These are phyloP conservation scores for Hydrolagus colliei DNA, from an alignment of 2,797 vertebrate genomes.

Conservation along the genomic window DNA sequence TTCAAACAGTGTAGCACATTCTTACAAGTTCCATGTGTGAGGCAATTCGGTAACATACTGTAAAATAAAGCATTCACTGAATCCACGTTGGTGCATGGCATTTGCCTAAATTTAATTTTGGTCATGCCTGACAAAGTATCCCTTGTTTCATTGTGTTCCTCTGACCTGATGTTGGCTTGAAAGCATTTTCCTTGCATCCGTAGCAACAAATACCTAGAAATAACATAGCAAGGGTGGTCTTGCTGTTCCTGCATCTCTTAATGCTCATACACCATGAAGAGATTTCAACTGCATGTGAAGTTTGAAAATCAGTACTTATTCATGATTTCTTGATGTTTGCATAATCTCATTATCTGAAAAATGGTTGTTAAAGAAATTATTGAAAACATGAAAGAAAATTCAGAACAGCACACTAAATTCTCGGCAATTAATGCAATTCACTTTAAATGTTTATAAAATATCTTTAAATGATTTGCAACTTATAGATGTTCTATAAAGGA, in stretches of 20 bases:
- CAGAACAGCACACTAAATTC: background rate
- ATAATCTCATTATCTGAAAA: too few relatives aligned
- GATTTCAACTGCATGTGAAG: background rate
- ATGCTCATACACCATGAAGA: background rate
- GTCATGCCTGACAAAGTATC: background rate
- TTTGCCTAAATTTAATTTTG: constrained; percentile 12
- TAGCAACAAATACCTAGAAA: background rate
- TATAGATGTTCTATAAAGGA: background rate
- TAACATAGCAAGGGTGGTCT: background rate
- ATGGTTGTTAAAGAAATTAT: background rate
- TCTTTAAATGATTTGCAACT: background rate
- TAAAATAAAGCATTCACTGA: background rate
- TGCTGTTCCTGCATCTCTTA: background rate
- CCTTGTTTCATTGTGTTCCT: background rate
- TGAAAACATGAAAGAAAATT: constrained; percentile 3
- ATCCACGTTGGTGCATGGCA: background rate
- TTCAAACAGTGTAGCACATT: too few relatives aligned
- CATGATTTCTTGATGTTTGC: background rate
- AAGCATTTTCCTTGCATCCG: background rate
- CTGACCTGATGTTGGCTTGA: background rate
- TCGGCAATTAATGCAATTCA: background rate
- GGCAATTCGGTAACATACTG: too few relatives aligned
- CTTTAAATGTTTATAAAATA: background rate
- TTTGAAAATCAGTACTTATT: constrained; percentile 4
- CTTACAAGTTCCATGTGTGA: too few relatives aligned